Base-by-base conservation (phyloP, 2,113 vertebrate genomes). In the Cyanoramphus novaezelandiae region DNA sequence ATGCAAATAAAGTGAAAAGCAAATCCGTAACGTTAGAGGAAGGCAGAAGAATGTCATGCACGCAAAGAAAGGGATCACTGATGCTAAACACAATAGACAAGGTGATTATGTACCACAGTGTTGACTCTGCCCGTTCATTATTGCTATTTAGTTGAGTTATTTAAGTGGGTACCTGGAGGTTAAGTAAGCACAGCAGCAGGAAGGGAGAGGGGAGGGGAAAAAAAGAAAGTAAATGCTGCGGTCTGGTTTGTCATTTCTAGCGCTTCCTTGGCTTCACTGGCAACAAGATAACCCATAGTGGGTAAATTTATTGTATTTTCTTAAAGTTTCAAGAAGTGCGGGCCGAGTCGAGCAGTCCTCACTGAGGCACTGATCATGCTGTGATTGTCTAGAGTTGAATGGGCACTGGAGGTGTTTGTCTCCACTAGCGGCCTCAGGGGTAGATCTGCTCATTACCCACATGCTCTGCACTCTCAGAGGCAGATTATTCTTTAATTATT, bases 131-230 rank as follows among this genome's bases (percentile, higher is more conserved):
- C 82, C 76, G 64, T 96, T 97, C 96, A 96, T 97, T 97, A 97
- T 97, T 97, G 96, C 96, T 96, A 90, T 97, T 97, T 97, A 97
- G 97, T 90, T 93, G 95, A 92, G 96, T 96, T 96, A 94, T 92
- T 96, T 97, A 95, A 97, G 92, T 12, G 33, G 78, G 87, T 97
- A 97, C 96, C 96, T 97, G 94, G 92, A 97, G 97, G 95, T 97
- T 97, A 97, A 97, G 85, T 88, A 97, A 96, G 95, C 96, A 96
- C 9, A 94, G 93, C 87, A 78, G 94, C 76, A 75, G 74, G 77
- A 90, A 90, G 79, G 91, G 75, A 80, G 35, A 83, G 49, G 50
- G 27, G 71, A 93, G 67, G 70, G 83, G 64, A 6, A 62, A 75
- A 91, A 90, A 55, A 60, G 28, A 90, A 95, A 93, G 90, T 90